A percentile compares a stretch with the other conserved stretches of the same genome.
Evolutionary conservation across 2,888 invertebrate genomes (phyloP).

Genomic region (Auanema sp.): DNA sequence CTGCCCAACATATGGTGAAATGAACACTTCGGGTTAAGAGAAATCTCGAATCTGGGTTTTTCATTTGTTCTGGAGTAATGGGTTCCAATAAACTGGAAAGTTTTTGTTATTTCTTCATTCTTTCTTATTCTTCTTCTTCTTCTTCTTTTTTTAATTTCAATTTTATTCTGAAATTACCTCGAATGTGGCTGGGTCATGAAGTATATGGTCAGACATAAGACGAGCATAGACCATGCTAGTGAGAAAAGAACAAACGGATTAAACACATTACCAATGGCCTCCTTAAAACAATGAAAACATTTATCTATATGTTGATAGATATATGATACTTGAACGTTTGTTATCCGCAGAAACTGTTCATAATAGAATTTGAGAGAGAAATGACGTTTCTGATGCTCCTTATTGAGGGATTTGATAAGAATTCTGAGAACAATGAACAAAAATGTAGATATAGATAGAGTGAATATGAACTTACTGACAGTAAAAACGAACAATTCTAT

Average conservation of each 20-base stretch:
- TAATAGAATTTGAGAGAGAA: conserved; percentile 59
- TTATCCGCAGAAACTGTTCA: conserved; percentile 59
- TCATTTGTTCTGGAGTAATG: conserved; percentile 49
- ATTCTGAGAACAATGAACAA: conserved; percentile 28
- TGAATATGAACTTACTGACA: conserved; percentile 19
- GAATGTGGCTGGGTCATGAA: conserved; percentile 54
- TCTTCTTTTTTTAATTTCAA: too few species aligned
- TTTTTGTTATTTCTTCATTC: background rate
- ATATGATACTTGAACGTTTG: conserved; percentile 45
- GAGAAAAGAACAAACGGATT: conserved; percentile 59
- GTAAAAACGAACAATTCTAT: conserved; percentile 42
- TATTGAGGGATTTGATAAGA: conserved; percentile 52
- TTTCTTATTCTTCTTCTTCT: background rate
- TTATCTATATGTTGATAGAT: background rate
- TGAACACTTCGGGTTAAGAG: conserved; percentile 47
- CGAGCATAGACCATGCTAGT: conserved; percentile 53
- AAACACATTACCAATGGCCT: conserved; percentile 55
- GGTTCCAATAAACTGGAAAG: conserved; percentile 48
- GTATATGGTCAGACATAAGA: conserved; percentile 58
- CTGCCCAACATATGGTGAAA: conserved; percentile 56
- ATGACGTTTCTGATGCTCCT: conserved; percentile 50
- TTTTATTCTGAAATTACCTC: conserved; percentile 23
- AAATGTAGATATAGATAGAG: background rate
- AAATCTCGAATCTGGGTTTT: conserved; percentile 29
- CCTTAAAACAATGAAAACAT: conserved; percentile 28